phyloP scores from a whole-genome alignment of 2,113 vertebrate species.

The Cavia aperea region DNA sequence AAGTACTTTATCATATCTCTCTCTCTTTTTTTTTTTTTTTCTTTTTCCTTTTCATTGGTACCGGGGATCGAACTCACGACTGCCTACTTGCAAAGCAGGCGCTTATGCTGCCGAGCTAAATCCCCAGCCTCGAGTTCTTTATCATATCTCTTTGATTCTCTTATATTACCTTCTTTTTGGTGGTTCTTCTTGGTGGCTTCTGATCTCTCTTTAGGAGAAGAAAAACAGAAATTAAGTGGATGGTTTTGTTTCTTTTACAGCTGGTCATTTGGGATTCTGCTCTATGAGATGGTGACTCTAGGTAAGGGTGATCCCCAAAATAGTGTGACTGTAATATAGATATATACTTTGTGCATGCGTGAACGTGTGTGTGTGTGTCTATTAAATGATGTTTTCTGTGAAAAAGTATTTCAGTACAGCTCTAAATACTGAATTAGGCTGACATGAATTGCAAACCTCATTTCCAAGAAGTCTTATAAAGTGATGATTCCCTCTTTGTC shows the following conservation, averaged over 20 bases:
- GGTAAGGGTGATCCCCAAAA: conserved; percentile 75
- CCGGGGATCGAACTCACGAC: no score
- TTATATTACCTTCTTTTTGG: not conserved
- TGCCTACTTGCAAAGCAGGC: no score
- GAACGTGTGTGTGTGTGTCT: not conserved
- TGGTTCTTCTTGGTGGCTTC: not conserved
- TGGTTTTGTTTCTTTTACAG: conserved; percentile 74
- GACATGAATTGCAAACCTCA: not conserved
- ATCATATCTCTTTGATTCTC: not conserved
- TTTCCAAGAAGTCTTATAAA: not conserved
- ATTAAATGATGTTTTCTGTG: not conserved
- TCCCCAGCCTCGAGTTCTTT: not conserved
- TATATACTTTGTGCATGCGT: not conserved
- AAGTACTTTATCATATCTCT: not conserved
- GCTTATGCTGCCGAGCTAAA: no score
- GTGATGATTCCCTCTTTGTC: not conserved
- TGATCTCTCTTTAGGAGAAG: not conserved
- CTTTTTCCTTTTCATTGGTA: no score
- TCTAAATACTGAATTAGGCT: not conserved
- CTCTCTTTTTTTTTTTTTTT: no score
- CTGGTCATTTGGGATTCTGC: conserved; percentile 93
- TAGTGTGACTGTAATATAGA: not conserved
- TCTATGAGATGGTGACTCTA: conserved; percentile 92
- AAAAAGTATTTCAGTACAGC: not conserved
- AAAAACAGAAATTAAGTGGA: conserved; percentile 33